Evolutionary conservation across 2,797 vertebrate species (phyloP).

Genomic region (Poliocrania exsul): DNA sequence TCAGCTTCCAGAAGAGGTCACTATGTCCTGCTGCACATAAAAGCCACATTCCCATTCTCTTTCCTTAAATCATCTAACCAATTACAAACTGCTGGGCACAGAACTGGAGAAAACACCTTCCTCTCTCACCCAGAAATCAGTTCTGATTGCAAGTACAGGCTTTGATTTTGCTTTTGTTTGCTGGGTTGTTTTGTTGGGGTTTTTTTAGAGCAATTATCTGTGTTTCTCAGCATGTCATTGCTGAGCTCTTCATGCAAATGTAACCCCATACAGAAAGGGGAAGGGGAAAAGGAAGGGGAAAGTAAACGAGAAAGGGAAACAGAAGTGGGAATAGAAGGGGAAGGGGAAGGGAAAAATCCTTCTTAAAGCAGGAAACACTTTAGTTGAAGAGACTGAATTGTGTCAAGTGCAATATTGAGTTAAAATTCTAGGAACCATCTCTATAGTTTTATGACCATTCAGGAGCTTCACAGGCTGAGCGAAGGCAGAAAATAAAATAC

Average conservation of each 20-base stretch:
- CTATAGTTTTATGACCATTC: neutral
- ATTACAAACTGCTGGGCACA: neutral
- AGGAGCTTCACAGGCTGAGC: neutral
- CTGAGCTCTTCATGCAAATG: neutral
- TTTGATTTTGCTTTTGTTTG: neutral
- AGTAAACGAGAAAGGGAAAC: no score
- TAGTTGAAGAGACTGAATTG: neutral
- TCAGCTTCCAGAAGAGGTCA: neutral
- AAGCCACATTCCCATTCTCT: neutral
- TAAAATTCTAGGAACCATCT: neutral
- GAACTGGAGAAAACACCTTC: neutral
- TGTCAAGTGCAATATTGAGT: neutral
- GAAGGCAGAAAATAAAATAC: neutral
- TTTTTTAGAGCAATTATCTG: neutral
- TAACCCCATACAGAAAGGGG: neutral
- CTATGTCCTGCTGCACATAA: neutral
- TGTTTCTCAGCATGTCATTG: neutral
- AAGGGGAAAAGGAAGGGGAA: neutral
- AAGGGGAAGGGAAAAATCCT: neutral
- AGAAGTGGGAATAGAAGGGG: no score
- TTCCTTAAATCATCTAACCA: neutral
- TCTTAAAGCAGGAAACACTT: neutral
- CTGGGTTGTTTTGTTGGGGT: fast-evolving
- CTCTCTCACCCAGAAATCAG: neutral
- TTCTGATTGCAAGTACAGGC: neutral